Evolutionary conservation across 2,888 invertebrate species (phyloP).

Genomic region (Argyresthia albistria): DNA sequence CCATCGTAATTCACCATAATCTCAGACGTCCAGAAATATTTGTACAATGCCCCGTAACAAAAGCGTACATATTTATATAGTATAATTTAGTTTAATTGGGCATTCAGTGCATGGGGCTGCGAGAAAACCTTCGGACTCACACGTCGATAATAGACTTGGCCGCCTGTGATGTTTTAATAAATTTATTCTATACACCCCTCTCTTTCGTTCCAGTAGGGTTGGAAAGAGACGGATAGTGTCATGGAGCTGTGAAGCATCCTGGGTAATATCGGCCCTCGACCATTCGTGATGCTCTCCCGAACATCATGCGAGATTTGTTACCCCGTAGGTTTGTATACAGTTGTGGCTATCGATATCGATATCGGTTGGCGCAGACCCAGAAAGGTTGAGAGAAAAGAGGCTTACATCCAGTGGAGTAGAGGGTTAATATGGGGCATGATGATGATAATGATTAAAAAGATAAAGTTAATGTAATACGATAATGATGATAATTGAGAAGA

Average conservation of each 20-base stretch:
- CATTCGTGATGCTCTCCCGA: constrained; percentile 40
- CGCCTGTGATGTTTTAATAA: constrained; percentile 35
- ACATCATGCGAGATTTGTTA: constrained; percentile 2
- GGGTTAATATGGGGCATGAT: too few species aligned
- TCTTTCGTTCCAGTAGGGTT: constrained; percentile 6
- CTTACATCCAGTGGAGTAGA: too few species aligned
- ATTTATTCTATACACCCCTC: constrained; percentile 31
- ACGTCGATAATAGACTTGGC: constrained; percentile 48
- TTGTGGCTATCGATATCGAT: neutral
- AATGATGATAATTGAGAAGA: too few species aligned
- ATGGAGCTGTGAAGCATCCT: neutral
- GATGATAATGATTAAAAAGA: too few species aligned
- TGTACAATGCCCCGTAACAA: constrained; percentile 17
- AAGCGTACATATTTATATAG: constrained; percentile 34
- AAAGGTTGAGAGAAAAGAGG: too few species aligned
- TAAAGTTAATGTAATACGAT: too few species aligned
- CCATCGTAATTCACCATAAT: constrained; percentile 12
- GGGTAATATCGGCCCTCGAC: constrained; percentile 12
- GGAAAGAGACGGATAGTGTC: constrained; percentile 12
- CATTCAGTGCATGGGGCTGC: constrained; percentile 28
- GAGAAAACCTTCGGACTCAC: constrained; percentile 38
- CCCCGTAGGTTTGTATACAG: neutral
- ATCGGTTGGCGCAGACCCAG: too few species aligned
- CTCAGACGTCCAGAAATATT: constrained; percentile 16
- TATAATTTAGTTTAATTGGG: constrained; percentile 48